Base-by-base conservation (phyloP, 2,797 vertebrate genomes). In the Austrolebias charrua region DNA sequence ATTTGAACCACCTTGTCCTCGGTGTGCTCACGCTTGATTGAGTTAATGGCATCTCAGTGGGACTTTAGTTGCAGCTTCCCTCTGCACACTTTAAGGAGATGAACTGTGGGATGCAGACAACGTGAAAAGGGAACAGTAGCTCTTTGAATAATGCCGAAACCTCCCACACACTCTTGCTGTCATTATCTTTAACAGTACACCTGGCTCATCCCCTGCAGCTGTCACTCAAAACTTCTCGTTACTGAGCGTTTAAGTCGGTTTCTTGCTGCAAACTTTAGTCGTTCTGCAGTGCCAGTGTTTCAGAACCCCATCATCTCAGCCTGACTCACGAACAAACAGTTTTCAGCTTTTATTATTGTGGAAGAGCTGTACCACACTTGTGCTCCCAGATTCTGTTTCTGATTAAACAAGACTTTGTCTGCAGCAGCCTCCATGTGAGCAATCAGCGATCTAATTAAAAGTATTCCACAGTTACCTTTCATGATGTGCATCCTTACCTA, bases 121-220 rank as follows among this genome's bases (percentile, higher is more conserved):
- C 50, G 47, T 68, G 56, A 60, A 76, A 76, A 60, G 38, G 63
- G 63, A 76, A 56, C 33, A 38, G 64, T 29, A 29, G 52, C 28
- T 51, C 33, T 75, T 63, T 78, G 68, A 81, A 60, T 70, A 78
- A 81, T 63, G 63, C 51, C 63, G 42, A 49, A 60, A 35, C 54
- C 62, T 33, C 63, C 63, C 50, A 55, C 60, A 52, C 58, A 38
- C 50, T 55, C 60, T 69, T 18, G 14, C 64, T 59, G 70, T 62
- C 78, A 80, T 85, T 84, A 80, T 70, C 72, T 82, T 68, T 50
- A 63, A 77, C 70, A 77, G 63, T 62, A 66, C 76, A 76, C 61
- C 50, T 42, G 28, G 43, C 14, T 59, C 55, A 40, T 48, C 48
- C 51, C 62, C 59, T 55, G 60, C 63, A 75, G 81, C 57, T 10